Evolutionary conservation across 2,888 invertebrate genomes (phyloP), one percentile per base, ranked within the genome.

Genomic region (Agrochola lota): DNA sequence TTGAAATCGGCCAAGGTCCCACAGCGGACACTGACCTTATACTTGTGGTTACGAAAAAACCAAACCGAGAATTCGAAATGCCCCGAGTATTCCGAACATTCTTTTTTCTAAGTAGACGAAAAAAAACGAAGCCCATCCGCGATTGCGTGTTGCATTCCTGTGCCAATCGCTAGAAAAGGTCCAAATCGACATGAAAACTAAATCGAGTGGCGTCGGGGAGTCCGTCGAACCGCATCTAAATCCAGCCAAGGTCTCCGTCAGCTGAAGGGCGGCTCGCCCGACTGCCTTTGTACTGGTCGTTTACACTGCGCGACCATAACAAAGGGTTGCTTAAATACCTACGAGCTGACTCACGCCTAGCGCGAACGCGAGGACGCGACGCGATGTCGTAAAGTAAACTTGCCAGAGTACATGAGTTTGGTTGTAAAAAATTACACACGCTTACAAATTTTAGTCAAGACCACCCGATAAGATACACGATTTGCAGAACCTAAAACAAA

Each of bases 1-100:
- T 94, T 93, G 93, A 96, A 96, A 94, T 96, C 96, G 96, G 96
- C 96, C 96, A 96, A 96, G 96, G 96, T 95, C 95, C 91, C 89
- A 68, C 80, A 91, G 87, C 85, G 96, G 94, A 92, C 93, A 92
- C 86, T 93, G 95, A 96, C 95, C 96, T 91, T 89, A 89, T 86
- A 82, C 77, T 77, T 90, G 85, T 85, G 87, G 78, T 90, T 87
- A 89, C 86, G 88, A 91, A 91, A 89, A 90, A 90, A 87, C 79
- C 74, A 72, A 87, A 87, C 71, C 87, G 85, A 89, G 82, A 87
- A 89, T 89, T 86, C 85, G 72, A 88, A 87, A 88, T 85, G 80
- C 84, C 81, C 85, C 78, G 70, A 77, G 72, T 79, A 87, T 87
- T 85, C 81, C 73, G 84, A 90, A 82, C 84, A 85, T 77, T 80